These are phyloP conservation scores for Sarotherodon lohbergeri DNA, from an alignment of 2,113 vertebrate species.

Conservation along the genomic window DNA sequence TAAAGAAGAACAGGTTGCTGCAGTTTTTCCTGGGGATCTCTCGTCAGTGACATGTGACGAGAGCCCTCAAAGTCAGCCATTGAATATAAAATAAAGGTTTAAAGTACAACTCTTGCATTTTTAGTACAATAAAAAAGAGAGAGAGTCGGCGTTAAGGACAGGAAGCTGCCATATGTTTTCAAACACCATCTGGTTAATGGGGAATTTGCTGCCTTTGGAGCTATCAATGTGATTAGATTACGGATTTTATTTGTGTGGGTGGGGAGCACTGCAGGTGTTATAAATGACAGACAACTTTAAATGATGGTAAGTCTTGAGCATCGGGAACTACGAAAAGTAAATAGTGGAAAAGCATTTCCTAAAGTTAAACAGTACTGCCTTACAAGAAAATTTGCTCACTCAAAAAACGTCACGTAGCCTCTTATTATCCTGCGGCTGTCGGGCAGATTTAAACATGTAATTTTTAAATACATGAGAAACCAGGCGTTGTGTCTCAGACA, in stretches of 20 bases:
- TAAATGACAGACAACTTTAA: constrained; percentile 14
- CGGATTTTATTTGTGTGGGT: constrained; percentile 30
- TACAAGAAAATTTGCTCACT: not conserved
- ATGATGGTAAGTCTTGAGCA: not conserved
- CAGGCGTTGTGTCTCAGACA: not conserved
- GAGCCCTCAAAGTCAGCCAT: not conserved
- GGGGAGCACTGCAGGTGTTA: not conserved
- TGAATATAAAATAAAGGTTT: not conserved
- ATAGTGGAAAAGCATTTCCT: not conserved
- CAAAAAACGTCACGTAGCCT: not conserved
- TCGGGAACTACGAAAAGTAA: not conserved
- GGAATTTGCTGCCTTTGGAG: not conserved
- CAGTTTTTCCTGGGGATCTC: not conserved
- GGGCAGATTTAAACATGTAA: not conserved
- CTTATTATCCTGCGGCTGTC: not conserved
- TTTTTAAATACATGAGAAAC: not conserved
- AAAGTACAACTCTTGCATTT: not conserved
- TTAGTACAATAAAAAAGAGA: not conserved
- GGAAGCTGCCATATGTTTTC: not conserved
- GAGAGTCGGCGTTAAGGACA: not conserved
- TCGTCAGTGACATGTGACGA: not conserved
- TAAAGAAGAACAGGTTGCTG: not conserved
- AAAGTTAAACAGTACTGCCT: not conserved
- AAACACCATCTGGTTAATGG: constrained; percentile 41
- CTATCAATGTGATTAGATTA: constrained; percentile 31